These are phyloP conservation scores for Ylistrum balloti DNA, from an alignment of 1,140 invertebrate genomes.

Conservation along the genomic window DNA sequence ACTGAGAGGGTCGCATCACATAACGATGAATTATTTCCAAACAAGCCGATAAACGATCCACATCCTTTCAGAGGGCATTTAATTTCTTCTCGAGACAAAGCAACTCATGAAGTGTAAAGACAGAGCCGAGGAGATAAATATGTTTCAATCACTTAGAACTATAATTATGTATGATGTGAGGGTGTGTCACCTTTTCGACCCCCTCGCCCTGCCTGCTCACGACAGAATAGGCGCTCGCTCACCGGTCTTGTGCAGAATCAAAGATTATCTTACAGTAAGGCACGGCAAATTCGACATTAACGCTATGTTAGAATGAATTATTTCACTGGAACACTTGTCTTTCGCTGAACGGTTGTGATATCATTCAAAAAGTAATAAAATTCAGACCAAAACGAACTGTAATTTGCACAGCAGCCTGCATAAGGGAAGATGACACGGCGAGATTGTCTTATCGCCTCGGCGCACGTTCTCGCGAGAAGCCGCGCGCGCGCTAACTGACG, in stretches of 20 bases:
- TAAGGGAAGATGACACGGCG: slow-evolving; percentile 52
- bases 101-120: not conserved
- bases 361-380: slow-evolving; percentile 61
- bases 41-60: not conserved
- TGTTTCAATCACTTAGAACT: not conserved
- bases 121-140: slow-evolving; percentile 20
- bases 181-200: not conserved
- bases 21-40: not conserved
- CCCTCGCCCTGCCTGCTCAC: slow-evolving; percentile 20
- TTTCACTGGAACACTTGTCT: slow-evolving; percentile 56
- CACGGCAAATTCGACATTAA: slow-evolving; percentile 28
- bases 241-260: not conserved
- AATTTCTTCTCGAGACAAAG: slow-evolving; percentile 22
- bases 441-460: slow-evolving; percentile 56
- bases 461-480: slow-evolving; percentile 56
- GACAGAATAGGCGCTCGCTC: slow-evolving; percentile 20
- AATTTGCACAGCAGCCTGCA: slow-evolving; percentile 55
- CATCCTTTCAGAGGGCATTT: not conserved
- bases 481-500: slow-evolving; percentile 51
- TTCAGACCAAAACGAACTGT: slow-evolving; percentile 50
- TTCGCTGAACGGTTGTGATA: slow-evolving; percentile 56
- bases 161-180: not conserved
- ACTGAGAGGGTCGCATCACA: not conserved
- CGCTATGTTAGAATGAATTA: slow-evolving; percentile 47
- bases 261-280: not conserved